These are phyloP conservation scores for Amblyjoppa fuscipennis DNA, from an alignment of 2,888 invertebrate species.

Conservation along the genomic window DNA sequence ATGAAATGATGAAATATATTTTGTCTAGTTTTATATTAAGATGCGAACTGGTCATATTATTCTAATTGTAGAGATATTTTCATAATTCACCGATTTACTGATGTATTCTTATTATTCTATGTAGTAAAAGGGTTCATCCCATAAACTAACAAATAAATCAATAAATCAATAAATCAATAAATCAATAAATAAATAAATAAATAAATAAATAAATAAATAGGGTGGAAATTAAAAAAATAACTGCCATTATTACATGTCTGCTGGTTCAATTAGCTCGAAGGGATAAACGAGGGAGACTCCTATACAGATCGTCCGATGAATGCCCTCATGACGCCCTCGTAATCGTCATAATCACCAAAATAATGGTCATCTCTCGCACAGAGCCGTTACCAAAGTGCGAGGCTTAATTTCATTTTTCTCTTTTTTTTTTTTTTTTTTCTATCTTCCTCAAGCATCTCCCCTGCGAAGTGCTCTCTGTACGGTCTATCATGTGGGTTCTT, in stretches of 20 bases:
- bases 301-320: constrained; percentile 48
- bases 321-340: constrained; percentile 24
- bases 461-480: constrained; percentile 23
- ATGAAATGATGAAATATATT: too few species aligned
- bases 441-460: constrained; percentile 29
- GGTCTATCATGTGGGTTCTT: constrained; percentile 24
- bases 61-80: too few species aligned
- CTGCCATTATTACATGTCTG: constrained; percentile 22
- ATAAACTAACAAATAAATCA: too few species aligned
- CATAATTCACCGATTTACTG: too few species aligned
- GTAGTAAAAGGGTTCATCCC: too few species aligned
- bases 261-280: constrained; percentile 39
- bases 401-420: constrained; percentile 40
- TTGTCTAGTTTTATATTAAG: too few species aligned
- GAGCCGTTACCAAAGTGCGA: constrained; percentile 11
- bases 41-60: too few species aligned
- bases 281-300: constrained; percentile 43
- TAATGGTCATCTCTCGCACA: constrained; percentile 49
- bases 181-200: too few species aligned
- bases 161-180: too few species aligned
- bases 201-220: too few species aligned
- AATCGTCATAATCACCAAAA: constrained; percentile 52
- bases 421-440: constrained; percentile 37
- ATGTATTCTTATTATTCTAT: too few species aligned
- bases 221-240: neutral